phyloP scores from a whole-genome alignment of 2,797 vertebrate genomes.

The Gallinago solitaria region DNA sequence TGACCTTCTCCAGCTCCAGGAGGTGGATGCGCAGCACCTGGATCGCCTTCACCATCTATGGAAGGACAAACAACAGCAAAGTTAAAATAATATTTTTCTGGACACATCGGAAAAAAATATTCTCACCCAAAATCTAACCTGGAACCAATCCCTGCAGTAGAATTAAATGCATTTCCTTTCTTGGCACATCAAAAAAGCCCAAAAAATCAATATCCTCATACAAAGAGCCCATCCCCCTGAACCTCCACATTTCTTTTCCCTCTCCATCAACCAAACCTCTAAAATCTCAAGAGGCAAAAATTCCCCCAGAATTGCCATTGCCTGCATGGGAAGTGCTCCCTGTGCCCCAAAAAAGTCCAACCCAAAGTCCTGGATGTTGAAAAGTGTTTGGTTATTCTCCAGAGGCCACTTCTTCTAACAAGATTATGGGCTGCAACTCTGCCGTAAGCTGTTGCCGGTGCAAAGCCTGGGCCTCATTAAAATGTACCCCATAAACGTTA shows the following conservation, averaged over 20 bases:
- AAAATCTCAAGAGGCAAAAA: not conserved
- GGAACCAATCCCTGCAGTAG: too few relatives aligned
- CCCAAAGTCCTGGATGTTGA: not conserved
- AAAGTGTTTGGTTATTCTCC: constrained; percentile 32
- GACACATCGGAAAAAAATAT: accelerated
- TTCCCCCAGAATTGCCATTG: not conserved
- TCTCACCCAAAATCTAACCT: not conserved
- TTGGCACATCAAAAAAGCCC: not conserved
- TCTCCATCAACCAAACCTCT: too few relatives aligned
- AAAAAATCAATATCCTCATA: not conserved
- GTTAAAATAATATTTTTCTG: not conserved
- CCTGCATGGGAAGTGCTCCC: not conserved
- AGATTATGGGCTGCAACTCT: constrained; percentile 37
- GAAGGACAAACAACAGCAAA: not conserved
- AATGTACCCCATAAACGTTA: constrained; percentile 79
- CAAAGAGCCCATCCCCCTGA: not conserved
- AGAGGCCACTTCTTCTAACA: constrained; percentile 57
- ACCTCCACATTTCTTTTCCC: not conserved
- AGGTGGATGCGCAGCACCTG: constrained; percentile 98
- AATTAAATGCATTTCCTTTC: not conserved
- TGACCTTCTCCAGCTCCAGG: constrained; percentile 97
- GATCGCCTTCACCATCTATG: constrained; percentile 97
- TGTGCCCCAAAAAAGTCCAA: not conserved
- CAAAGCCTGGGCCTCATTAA: constrained; percentile 79
- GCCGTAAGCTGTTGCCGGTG: constrained; percentile 67